Evolutionary conservation across 2,797 vertebrate genomes (phyloP).

Genomic region (Lates japonicus): DNA sequence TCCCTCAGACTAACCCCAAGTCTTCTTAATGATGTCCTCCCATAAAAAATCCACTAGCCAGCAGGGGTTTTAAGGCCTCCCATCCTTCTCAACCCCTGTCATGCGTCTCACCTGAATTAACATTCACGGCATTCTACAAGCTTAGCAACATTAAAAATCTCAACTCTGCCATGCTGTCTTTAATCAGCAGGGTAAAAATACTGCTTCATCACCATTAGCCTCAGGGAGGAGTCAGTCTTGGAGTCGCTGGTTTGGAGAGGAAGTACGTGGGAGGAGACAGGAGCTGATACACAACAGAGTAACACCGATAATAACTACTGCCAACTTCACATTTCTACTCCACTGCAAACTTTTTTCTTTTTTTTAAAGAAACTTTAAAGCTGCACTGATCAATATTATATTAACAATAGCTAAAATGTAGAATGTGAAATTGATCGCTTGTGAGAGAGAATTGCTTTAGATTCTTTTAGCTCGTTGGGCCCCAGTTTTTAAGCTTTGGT

Average conservation of each 20-base stretch:
- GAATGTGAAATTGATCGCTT: neutral
- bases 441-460: too few species aligned
- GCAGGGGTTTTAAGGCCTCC: conserved; percentile 3
- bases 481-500: too few species aligned
- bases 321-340: conserved; percentile 19
- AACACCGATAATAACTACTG: conserved; percentile 21
- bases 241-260: conserved; percentile 19
- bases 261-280: conserved; percentile 34
- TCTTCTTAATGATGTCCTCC: conserved; percentile 17
- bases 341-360: neutral
- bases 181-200: conserved; percentile 50
- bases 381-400: neutral
- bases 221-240: conserved; percentile 21
- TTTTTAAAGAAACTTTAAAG: neutral
- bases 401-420: neutral
- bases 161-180: conserved; percentile 10
- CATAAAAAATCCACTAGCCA: conserved; percentile 13
- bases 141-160: conserved; percentile 19
- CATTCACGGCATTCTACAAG: conserved; percentile 14
- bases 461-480: too few species aligned
- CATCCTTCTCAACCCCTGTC: neutral
- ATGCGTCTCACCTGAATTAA: neutral
- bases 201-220: conserved; percentile 20
- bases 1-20: conserved; percentile 3
- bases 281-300: conserved; percentile 17